Base-by-base conservation (phyloP, 2,797 vertebrate genomes). In the Pangasius krempfi region DNA sequence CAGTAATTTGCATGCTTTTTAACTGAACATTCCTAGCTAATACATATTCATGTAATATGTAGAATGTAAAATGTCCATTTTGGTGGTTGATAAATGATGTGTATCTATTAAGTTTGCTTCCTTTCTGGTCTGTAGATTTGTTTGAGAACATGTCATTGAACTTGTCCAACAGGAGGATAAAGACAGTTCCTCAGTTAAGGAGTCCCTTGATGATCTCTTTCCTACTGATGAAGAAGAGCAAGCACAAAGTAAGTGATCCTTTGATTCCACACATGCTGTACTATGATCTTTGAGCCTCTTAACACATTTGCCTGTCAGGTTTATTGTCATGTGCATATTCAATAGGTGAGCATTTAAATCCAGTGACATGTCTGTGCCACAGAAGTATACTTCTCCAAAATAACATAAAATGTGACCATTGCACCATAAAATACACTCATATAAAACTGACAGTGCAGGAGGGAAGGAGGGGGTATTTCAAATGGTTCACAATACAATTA, bases 151-250 rank as follows among this genome's bases (percentile, higher is more conserved):
- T 64, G 58, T 64, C 14, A 47, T 64, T 83, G 27, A n/a, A 33
- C 30, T 54, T 90, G 64, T 88, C 30, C 30, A 60, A 47, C 87
- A 94, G 92, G 96, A 97, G 22, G 95, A 94, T 70, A 95, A 95
- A 4, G 94, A 94, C 27, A 87, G 91, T 0, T 93, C 94, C 0
- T 93, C 93, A 84, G 93, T 90, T 54, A 95, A 95, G 79, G 96
- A 96, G 89, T 96, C 96, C 86, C 94, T 98, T 54, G 95, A 96
- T 44, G 95, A 97, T 87, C 95, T 97, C 4, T 98, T 98, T 88
- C 96, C 97, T 62, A 89, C 94, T 0, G 97, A 97, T 47, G 97
- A 97, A 2, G 97, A 97, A 66, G 96, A 97, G 6, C 95, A 93
- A 88, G 93, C 94, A 40, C 96, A 95, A 90, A 96, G 97, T 97